phyloP scores from a whole-genome alignment of 2,888 invertebrate species.

The Ophraella communa region DNA sequence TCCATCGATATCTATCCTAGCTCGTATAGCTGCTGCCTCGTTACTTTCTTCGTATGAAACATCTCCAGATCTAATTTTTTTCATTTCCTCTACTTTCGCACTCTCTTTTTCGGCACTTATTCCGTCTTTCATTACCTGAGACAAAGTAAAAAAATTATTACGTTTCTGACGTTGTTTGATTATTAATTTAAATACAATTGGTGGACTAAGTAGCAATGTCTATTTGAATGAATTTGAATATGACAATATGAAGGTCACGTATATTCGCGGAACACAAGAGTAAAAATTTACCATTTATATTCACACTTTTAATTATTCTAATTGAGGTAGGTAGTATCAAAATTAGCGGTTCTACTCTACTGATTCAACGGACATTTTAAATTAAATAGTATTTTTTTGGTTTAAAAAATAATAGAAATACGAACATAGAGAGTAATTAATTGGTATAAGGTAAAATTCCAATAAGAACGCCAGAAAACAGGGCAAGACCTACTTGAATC shows the following conservation, averaged over 20 bases:
- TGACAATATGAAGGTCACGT: neutral
- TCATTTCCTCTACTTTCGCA: conserved; percentile 74
- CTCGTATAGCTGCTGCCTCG: conserved; percentile 78
- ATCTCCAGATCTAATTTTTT: conserved; percentile 81
- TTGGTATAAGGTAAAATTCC: no score
- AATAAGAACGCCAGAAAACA: no score
- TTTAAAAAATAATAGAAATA: no score
- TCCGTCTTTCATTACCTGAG: conserved; percentile 76
- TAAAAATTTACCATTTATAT: neutral
- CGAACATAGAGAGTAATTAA: no score
- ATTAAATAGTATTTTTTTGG: no score
- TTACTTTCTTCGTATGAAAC: conserved; percentile 81
- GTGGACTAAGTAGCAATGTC: neutral
- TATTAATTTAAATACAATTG: conserved; percentile 25
- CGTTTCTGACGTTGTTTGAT: neutral
- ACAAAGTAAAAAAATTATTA: neutral
- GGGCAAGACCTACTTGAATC: no score
- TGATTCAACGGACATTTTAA: no score
- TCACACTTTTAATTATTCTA: no score
- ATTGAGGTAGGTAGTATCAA: no score
- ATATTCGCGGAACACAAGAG: neutral
- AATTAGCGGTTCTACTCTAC: no score
- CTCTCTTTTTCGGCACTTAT: conserved; percentile 81
- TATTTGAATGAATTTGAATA: neutral
- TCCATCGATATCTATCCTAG: conserved; percentile 83